Conservation (phyloP, 2,797 vertebrate genomes). For the Thaleichthys pacificus region DNA sequence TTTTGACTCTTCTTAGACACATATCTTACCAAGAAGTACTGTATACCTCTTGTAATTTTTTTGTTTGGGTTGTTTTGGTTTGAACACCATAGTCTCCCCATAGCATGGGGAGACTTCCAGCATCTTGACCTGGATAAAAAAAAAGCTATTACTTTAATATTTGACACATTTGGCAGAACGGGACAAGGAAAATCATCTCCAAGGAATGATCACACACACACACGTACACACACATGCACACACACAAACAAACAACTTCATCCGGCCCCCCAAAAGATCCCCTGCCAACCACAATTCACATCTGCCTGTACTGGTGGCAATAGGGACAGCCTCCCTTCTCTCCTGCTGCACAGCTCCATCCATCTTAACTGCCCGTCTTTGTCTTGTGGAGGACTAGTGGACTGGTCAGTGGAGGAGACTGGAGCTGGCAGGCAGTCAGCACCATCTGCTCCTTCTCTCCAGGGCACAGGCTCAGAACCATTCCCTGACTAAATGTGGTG, state of each 20-base stretch:
- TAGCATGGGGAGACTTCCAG: background rate
- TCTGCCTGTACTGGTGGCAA: conserved; percentile 35
- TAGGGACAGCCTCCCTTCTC: conserved; percentile 18
- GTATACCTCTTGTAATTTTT: background rate
- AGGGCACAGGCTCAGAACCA: conserved; percentile 24
- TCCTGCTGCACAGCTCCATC: conserved; percentile 21
- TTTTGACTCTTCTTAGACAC: too few species aligned
- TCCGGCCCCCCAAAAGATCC: conserved; percentile 11
- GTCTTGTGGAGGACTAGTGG: conserved; percentile 48
- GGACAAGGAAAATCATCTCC: background rate
- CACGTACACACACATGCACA: background rate
- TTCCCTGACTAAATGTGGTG: conserved; percentile 8
- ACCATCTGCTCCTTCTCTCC: conserved; percentile 60
- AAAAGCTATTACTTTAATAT: conserved; percentile 12
- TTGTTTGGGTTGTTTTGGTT: background rate
- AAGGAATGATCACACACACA: background rate
- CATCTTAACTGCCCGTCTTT: conserved; percentile 38
- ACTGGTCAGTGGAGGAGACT: conserved; percentile 37
- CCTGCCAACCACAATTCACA: conserved; percentile 19
- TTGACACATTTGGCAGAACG: background rate
- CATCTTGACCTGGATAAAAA: conserved; percentile 14
- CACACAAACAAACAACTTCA: background rate
- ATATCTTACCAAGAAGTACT: too few species aligned
- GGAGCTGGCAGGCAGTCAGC: conserved; percentile 43
- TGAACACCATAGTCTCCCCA: background rate